These are phyloP conservation scores for Ceyx melanurus DNA, from an alignment of 2,113 vertebrate genomes.

Conservation along the genomic window DNA sequence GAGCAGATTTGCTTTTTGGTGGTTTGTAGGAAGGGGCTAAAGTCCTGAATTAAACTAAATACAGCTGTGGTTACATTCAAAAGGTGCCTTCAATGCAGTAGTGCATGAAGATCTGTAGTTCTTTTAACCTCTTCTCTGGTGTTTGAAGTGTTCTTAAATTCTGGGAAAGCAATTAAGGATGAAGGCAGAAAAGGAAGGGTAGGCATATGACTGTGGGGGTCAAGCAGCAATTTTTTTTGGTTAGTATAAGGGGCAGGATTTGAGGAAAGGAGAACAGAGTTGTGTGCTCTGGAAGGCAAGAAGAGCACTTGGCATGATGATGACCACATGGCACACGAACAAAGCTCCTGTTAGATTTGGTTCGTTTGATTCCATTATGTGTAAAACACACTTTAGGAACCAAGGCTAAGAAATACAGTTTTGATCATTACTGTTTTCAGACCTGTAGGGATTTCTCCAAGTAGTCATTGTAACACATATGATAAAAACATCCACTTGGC, in stretches of 20 bases:
- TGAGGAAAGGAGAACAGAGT: neutral
- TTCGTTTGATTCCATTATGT: slow-evolving; percentile 45
- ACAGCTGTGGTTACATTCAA: neutral
- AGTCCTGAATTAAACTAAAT: neutral
- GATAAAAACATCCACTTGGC: slow-evolving; percentile 12
- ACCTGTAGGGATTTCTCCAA: slow-evolving; percentile 27
- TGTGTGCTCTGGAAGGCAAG: slow-evolving; percentile 5
- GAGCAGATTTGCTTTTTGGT: neutral
- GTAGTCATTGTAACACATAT: neutral
- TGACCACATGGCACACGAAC: neutral
- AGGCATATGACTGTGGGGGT: neutral
- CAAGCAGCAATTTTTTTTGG: neutral
- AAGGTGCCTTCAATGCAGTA: neutral
- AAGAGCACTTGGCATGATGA: neutral
- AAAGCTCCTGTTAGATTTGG: slow-evolving; percentile 42
- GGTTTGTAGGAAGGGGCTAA: neutral
- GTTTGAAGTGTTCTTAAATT: neutral
- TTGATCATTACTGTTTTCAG: slow-evolving; percentile 27
- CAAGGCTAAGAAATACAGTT: slow-evolving; percentile 24
- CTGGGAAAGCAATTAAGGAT: neutral
- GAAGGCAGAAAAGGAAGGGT: neutral
- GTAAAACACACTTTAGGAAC: slow-evolving; percentile 26
- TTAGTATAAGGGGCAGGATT: neutral
- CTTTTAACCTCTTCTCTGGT: neutral
- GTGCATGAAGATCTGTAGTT: neutral